Evolutionary conservation across 2,113 vertebrate genomes (phyloP).

Genomic region (Apteryx mantelli): DNA sequence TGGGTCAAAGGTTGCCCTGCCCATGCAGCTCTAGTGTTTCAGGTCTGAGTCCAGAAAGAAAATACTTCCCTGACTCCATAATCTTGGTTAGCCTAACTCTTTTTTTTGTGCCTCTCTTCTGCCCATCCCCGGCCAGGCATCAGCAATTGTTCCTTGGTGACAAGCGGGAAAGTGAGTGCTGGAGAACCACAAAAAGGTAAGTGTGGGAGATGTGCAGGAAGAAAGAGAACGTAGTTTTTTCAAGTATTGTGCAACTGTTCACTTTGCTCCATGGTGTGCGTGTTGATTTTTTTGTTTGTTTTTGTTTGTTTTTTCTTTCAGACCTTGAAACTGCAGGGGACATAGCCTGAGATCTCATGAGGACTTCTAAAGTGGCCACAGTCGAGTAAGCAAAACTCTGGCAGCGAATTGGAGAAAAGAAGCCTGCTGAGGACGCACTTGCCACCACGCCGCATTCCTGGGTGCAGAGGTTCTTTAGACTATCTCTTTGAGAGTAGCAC

Average conservation of each 20-base stretch:
- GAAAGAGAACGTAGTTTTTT: background rate
- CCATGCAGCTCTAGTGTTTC: background rate
- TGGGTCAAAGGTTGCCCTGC: background rate
- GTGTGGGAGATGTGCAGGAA: background rate
- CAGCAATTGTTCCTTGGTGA: background rate
- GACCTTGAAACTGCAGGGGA: background rate
- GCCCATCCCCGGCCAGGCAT: background rate
- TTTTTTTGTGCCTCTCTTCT: background rate
- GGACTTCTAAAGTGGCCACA: background rate
- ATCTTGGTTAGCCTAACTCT: background rate
- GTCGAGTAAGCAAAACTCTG: background rate
- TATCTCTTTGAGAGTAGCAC: accelerated
- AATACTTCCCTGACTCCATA: background rate
- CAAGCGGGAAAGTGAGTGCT: background rate
- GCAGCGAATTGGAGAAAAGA: background rate
- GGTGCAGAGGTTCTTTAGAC: background rate
- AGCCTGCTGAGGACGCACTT: accelerated
- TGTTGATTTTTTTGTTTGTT: too few relatives aligned
- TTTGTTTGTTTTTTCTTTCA: background rate
- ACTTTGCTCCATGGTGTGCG: background rate
- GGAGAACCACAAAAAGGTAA: background rate
- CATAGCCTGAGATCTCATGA: background rate
- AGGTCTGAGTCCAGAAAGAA: background rate
- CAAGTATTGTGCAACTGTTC: background rate
- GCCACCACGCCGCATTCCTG: accelerated